A percentile compares a stretch with the other conserved stretches of the same genome.
Evolutionary conservation across 2,888 invertebrate species (phyloP).

Genomic region (Cepaea hortensis): DNA sequence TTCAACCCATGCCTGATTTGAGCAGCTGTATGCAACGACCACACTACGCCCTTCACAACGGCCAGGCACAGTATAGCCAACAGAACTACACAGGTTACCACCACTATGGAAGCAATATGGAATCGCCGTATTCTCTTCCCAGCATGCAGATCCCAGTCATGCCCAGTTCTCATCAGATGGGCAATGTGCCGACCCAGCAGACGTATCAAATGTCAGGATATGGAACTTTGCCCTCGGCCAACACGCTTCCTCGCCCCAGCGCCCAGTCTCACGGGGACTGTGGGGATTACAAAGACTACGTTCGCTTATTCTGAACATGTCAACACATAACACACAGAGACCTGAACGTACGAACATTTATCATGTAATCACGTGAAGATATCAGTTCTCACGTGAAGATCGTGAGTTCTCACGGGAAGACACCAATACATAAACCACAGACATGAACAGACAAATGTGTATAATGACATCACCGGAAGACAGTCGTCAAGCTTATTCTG

Average conservation of each 20-base stretch:
- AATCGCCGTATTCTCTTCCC: slow-evolving; percentile 80
- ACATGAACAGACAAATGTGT: too few relatives aligned
- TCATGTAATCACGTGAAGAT: too few relatives aligned
- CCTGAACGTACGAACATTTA: not conserved
- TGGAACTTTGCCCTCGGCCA: slow-evolving; percentile 56
- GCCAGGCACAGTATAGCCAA: slow-evolving; percentile 77
- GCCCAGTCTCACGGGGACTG: slow-evolving; percentile 39
- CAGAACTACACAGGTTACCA: slow-evolving; percentile 80
- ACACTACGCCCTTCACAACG: slow-evolving; percentile 64
- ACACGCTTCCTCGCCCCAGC: slow-evolving; percentile 43
- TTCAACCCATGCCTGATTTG: slow-evolving; percentile 69
- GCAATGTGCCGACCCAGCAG: slow-evolving; percentile 65
- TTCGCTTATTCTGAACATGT: slow-evolving; percentile 40
- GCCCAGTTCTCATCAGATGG: slow-evolving; percentile 55
- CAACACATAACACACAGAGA: not conserved
- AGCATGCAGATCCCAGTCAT: slow-evolving; percentile 74
- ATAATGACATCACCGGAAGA: too few relatives aligned
- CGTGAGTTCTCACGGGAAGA: too few relatives aligned
- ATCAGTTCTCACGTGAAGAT: too few relatives aligned
- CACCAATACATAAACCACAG: too few relatives aligned
- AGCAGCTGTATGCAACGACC: slow-evolving; percentile 73
- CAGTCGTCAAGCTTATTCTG: too few relatives aligned
- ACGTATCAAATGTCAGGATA: slow-evolving; percentile 63
- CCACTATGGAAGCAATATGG: slow-evolving; percentile 51
- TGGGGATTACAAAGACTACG: slow-evolving; percentile 46